Percentiles rank a stretch among this genome's conserved stretches.
phyloP scores from a whole-genome alignment of 2,113 vertebrate species.

The Ochotona princeps region DNA sequence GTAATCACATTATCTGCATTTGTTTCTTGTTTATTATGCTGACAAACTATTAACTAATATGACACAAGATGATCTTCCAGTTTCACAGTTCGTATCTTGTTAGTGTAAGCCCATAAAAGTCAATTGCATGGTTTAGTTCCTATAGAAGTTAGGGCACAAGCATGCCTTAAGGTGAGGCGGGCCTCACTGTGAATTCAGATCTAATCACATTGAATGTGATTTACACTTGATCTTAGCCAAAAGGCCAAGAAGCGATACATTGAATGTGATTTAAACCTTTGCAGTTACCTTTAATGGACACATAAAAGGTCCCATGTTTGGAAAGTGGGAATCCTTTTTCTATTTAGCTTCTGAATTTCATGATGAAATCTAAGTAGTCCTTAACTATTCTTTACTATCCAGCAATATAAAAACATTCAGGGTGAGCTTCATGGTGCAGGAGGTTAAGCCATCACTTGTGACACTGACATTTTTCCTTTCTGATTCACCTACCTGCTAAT shows the following conservation, averaged over 20 bases:
- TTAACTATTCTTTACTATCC: constrained; percentile 4
- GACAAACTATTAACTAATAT: not conserved
- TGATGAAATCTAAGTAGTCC: not conserved
- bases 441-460: no score
- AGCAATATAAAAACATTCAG: not conserved
- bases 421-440: no score
- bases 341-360: constrained; percentile 34
- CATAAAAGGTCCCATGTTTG: not conserved
- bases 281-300: not conserved
- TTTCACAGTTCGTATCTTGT: constrained; percentile 8
- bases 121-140: not conserved
- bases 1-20: not conserved
- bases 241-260: no score
- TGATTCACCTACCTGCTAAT: no score
- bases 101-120: not conserved
- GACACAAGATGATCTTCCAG: not conserved
- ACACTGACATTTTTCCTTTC: no score
- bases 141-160: not conserved
- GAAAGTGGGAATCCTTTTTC: not conserved
- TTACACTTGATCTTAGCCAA: no score
- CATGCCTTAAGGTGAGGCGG: not conserved
- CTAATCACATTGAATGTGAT: not conserved
- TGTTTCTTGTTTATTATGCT: not conserved
- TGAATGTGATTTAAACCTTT: not conserved
- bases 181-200: constrained; percentile 3